Evolutionary conservation across 2,888 invertebrate species (phyloP).

Genomic region (Phasia obesa): DNA sequence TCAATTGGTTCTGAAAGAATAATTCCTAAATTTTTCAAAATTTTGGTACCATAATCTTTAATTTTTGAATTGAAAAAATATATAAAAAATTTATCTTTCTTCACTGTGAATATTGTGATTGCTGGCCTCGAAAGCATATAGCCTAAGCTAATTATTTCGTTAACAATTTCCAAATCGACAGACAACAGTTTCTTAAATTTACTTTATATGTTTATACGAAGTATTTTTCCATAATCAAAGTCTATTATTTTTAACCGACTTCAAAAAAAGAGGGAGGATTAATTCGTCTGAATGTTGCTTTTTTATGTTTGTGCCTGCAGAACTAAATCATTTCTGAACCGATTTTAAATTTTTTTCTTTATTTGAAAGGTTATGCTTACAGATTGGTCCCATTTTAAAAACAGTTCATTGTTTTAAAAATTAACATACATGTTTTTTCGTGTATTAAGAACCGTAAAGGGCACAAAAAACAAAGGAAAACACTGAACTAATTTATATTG

Average conservation of each 20-base stretch:
- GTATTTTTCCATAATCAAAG: background rate
- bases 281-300: too few relatives aligned
- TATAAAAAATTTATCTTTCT: background rate
- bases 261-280: too few relatives aligned
- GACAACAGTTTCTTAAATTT: constrained; percentile 26
- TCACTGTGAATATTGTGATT: constrained; percentile 1
- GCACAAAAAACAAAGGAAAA: too few relatives aligned
- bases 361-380: too few relatives aligned
- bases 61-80: background rate
- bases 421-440: too few relatives aligned
- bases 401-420: too few relatives aligned
- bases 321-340: too few relatives aligned
- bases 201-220: constrained; percentile 42
- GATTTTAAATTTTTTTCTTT: too few relatives aligned
- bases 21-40: constrained; percentile 34
- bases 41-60: constrained; percentile 21
- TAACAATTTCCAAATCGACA: constrained; percentile 28
- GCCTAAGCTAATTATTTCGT: constrained; percentile 40
- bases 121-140: constrained; percentile 48
- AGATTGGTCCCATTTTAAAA: too few relatives aligned
- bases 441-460: too few relatives aligned
- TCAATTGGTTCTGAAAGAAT: constrained; percentile 44
- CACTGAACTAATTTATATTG: too few relatives aligned
- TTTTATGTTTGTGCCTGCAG: too few relatives aligned
- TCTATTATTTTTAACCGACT: constrained; percentile 1